Conservation (phyloP, 35 echinoderm and acorn worm genomes). For the Nesometra sesokonis region DNA sequence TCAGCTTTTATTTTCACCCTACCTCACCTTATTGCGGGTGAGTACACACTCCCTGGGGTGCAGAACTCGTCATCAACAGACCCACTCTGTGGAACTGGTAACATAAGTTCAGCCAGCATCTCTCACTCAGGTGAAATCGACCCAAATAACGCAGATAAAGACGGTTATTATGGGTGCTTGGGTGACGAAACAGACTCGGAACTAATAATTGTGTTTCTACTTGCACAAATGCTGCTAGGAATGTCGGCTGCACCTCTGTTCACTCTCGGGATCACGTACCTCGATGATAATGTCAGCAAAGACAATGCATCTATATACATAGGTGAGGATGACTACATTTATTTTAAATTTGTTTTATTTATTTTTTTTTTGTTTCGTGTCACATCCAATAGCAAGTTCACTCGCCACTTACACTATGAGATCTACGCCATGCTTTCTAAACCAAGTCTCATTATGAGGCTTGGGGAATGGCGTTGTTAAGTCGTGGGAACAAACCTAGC, state of each 20-base stretch:
- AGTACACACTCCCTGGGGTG: slow-evolving; percentile 16
- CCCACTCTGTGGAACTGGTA: not conserved
- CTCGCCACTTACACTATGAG: too few relatives aligned
- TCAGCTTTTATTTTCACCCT: slow-evolving; percentile 42
- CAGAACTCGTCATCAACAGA: not conserved
- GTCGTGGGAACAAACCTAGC: too few relatives aligned
- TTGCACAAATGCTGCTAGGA: slow-evolving; percentile 58
- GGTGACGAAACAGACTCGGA: not conserved
- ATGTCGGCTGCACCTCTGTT: slow-evolving; percentile 52
- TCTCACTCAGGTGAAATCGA: not conserved
- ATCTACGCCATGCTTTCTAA: too few relatives aligned
- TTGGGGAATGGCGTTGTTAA: too few relatives aligned
- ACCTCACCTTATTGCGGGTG: slow-evolving; percentile 53
- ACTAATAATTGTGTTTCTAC: slow-evolving; percentile 29
- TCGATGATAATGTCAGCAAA: slow-evolving; percentile 72
- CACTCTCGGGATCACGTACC: slow-evolving; percentile 51
- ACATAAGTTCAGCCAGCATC: not conserved
- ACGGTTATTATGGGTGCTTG: not conserved
- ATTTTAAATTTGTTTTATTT: too few relatives aligned
- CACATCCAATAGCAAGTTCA: too few relatives aligned
- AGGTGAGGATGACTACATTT: too few relatives aligned
- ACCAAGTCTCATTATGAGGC: too few relatives aligned
- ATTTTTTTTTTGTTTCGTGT: too few relatives aligned
- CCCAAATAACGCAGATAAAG: not conserved
- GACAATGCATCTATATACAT: slow-evolving; percentile 50